A percentile compares a stretch with the other conserved stretches of the same genome.
Evolutionary conservation across 2,797 vertebrate genomes (phyloP).

Genomic region (Okamejei kenojei): DNA sequence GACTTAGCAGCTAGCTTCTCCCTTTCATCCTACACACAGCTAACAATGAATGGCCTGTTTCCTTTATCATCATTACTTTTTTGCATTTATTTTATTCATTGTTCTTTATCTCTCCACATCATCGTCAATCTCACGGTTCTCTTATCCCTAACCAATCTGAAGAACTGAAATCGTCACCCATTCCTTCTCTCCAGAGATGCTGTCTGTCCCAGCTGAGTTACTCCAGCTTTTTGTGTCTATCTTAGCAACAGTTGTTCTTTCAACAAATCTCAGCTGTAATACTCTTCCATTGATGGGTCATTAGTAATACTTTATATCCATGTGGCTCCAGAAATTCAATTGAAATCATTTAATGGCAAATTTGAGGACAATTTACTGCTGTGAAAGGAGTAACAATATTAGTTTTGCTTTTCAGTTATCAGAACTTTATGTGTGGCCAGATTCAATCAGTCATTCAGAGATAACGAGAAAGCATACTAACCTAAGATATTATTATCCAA

Average conservation of each 20-base stretch:
- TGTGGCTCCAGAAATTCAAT: neutral
- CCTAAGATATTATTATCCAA: neutral
- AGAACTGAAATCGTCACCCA: too few species aligned
- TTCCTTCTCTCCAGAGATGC: too few species aligned
- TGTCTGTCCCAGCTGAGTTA: too few species aligned
- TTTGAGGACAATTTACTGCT: neutral
- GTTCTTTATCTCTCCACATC: neutral
- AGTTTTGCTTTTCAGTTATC: neutral
- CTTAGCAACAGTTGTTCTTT: neutral
- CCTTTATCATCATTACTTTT: too few species aligned
- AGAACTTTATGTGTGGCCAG: neutral
- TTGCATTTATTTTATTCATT: too few species aligned
- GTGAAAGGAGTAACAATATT: neutral
- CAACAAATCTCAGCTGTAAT: neutral
- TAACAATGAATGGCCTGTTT: too few species aligned
- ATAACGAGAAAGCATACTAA: neutral
- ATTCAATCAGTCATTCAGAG: neutral
- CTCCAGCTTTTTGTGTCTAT: too few species aligned
- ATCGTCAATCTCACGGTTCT: neutral
- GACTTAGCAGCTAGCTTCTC: too few species aligned
- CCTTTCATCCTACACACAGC: too few species aligned
- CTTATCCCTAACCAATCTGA: too few species aligned
- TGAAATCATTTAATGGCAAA: neutral
- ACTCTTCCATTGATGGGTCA: too few species aligned
- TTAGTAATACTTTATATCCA: neutral